Evolutionary conservation across 2,888 invertebrate species (phyloP), one percentile per base, ranked within the genome.

Genomic region (Pterostichus madidus): DNA sequence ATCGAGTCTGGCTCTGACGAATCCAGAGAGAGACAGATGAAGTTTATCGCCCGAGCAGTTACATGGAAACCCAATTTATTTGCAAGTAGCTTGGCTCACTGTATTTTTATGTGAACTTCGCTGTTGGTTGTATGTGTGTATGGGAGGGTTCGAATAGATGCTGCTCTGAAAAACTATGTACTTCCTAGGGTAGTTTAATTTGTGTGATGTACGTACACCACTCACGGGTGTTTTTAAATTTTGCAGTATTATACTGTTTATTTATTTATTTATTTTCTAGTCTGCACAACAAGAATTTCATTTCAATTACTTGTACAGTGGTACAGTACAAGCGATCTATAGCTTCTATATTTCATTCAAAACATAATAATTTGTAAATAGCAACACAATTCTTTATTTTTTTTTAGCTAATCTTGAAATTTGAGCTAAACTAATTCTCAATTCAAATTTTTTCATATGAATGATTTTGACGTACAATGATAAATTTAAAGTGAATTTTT

Each of bases 1-100:
- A 56, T 56, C 56, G 15, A 56, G 56, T 15, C 35, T 32, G 56
- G 13, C 15, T 13, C 68, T 71, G 68, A 71, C 68, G 68, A 71
- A 56, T 56, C 56, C 17, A 71, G 68, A 71, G 68, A 71, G 76
- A 76, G 56, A 76, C 35, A 53, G 76, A 56, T 56, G 76, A 32
- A 56, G 53, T 76, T 76, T 76, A 76, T 76, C 76, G 76, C 76
- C 76, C 53, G 76, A 76, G 56, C 76, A 76, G 76, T 76, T 76
- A 76, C 76, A 76, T 76, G 76, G 76, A 76, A 76, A 76, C 76
- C 76, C 76, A 76, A 76, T 76, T 76, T 76, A 76, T 76, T 76
- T 76, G 76, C 76, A 56, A 71, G 68, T 71, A 44, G 68, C 68
- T 44, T 44, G 32, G 53, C 56, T 56, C 76, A 76, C 76, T 76